phyloP scores from a whole-genome alignment of 1,140 invertebrate genomes.

The Zaprionus vittiger region DNA sequence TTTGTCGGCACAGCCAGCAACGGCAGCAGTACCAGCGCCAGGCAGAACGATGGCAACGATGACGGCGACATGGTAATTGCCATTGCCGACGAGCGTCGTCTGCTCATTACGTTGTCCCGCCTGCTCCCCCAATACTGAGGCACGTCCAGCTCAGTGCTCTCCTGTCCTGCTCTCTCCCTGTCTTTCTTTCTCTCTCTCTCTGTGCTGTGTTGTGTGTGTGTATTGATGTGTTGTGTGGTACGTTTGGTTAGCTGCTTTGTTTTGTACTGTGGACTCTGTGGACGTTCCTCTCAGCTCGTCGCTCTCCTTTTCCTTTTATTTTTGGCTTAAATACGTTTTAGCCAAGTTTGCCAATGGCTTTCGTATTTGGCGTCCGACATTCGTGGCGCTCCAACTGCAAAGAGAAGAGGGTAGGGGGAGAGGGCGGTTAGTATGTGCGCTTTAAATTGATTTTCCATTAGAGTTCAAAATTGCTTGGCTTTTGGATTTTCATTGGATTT shows the following conservation, averaged over 20 bases:
- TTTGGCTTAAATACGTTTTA: constrained; percentile 74
- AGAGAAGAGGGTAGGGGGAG: constrained; percentile 9
- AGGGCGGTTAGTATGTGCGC: constrained; percentile 43
- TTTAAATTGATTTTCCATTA: constrained; percentile 83
- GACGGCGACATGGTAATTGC: constrained; percentile 77
- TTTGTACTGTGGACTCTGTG: neutral
- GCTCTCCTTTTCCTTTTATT: constrained; percentile 24
- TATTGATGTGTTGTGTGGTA: constrained; percentile 17
- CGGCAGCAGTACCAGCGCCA: constrained; percentile 31
- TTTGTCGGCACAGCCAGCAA: constrained; percentile 42
- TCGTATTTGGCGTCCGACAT: constrained; percentile 73
- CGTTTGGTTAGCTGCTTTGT: constrained; percentile 35
- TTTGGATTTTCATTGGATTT: constrained; percentile 79
- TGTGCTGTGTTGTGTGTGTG: constrained; percentile 5
- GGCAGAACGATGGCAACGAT: constrained; percentile 20
- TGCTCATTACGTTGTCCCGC: constrained; percentile 47
- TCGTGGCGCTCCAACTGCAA: constrained; percentile 59
- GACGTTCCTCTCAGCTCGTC: constrained; percentile 13
- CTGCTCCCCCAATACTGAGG: neutral
- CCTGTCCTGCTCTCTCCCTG: neutral
- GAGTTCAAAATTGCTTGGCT: constrained; percentile 77
- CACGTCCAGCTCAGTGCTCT: too few relatives aligned
- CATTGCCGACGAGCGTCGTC: constrained; percentile 58
- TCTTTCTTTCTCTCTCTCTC: constrained; percentile 7
- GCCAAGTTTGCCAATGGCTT: constrained; percentile 81